Conservation (phyloP, 1,140 invertebrate species). For the Lysiphlebus fabarum region DNA sequence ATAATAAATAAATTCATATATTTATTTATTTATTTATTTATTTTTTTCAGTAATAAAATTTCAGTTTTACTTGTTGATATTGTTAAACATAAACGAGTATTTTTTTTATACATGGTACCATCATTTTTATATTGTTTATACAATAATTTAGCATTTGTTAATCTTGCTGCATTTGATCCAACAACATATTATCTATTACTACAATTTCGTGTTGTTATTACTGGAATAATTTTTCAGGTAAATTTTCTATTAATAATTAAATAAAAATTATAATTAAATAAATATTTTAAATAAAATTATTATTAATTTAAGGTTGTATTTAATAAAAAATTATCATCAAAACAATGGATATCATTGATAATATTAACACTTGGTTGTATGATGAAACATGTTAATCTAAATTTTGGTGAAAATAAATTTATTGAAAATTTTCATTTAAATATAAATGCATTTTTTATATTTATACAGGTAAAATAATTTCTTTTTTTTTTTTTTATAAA, state of each 20-base stretch:
- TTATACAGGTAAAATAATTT: slow-evolving; percentile 57
- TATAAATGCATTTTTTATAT: slow-evolving; percentile 70
- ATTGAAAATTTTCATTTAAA: slow-evolving; percentile 57
- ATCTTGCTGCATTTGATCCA: slow-evolving; percentile 86
- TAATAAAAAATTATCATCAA: slow-evolving; percentile 73
- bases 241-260: slow-evolving; percentile 2
- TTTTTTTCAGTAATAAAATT: slow-evolving; percentile 54
- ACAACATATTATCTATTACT: slow-evolving; percentile 93
- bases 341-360: slow-evolving; percentile 87
- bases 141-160: slow-evolving; percentile 92
- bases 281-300: slow-evolving; percentile 6
- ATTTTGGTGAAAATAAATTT: slow-evolving; percentile 48
- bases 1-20: background rate
- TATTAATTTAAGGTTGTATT: slow-evolving; percentile 71
- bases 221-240: slow-evolving; percentile 90
- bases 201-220: slow-evolving; percentile 88
- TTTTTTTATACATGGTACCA: slow-evolving; percentile 86
- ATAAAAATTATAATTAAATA: background rate
- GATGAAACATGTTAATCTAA: slow-evolving; percentile 77
- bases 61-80: slow-evolving; percentile 56
- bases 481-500: slow-evolving; percentile 13
- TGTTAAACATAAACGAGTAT: slow-evolving; percentile 62
- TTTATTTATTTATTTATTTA: slow-evolving; percentile 16
- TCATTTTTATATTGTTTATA: slow-evolving; percentile 90
- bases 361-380: slow-evolving; percentile 88